Evolutionary conservation across 2,797 vertebrate genomes (phyloP), one percentile per base, ranked within the genome.

Genomic region (Pipistrellus kuhlii): DNA sequence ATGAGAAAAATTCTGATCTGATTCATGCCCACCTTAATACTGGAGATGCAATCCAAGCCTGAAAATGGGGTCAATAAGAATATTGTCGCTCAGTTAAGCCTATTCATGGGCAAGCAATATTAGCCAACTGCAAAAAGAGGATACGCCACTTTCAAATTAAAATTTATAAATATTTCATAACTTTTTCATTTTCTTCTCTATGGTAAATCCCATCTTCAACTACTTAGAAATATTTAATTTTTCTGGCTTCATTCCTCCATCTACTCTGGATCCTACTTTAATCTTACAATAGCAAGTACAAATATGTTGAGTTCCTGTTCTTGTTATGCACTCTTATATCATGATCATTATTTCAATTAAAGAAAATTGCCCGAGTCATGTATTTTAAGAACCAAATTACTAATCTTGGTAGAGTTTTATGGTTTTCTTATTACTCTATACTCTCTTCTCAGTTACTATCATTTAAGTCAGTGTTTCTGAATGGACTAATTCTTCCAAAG

Each of bases 361-460:
- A 55, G 64, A 88, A 93, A 91, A 94, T 87, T 89, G 44, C n/a
- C 53, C 32, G 17, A 91, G 51, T 44, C 41, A 68, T 89, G 18
- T 69, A 92, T 89, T 95, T 90, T 71, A 12, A 12, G 21, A 87
- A 66, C 4, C 14, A 85, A 95, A 93, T 96, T 93, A 89, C 46
- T 88, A 23, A 17, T 91, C 62, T 96, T 44, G 21, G 9, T 57
- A 71, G 38, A 21, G 6, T 69, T 83, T 21, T 46, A 51, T 6
- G 30, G 14, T 80, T 93, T 90, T 76, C 77, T 88, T 76, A 57
- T 87, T 83, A 46, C 25, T 81, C 27, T 66, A 0, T 44, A 64
- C 27, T 81, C 38, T 84, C 25, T 69, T 78, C 21, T 85, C 59
- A 80, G 38, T 86, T 72, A 25, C 30, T 84, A 41, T 55, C 17